Conservation (phyloP, 2,888 invertebrate genomes). For the Tenthredo scrophulariae region DNA sequence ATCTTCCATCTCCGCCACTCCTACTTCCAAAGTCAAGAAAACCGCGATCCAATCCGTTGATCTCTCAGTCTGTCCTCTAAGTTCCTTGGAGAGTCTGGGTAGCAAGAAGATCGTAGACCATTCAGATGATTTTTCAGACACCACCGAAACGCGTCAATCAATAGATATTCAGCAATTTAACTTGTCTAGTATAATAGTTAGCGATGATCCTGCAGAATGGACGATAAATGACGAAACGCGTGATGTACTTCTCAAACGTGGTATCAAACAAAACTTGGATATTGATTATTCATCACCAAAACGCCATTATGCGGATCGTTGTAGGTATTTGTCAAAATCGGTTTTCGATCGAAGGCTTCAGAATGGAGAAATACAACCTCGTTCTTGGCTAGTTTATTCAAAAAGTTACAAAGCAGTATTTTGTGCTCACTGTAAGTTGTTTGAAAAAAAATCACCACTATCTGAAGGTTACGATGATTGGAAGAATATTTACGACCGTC, state of each 20-base stretch:
- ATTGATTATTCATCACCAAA: background rate
- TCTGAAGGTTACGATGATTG: constrained; percentile 55
- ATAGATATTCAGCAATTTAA: background rate
- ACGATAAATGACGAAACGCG: background rate
- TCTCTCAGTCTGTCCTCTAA: background rate
- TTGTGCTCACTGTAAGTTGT: constrained; percentile 55
- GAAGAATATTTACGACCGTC: constrained; percentile 52
- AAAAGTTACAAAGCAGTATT: constrained; percentile 24
- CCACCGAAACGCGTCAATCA: background rate
- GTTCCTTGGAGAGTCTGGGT: background rate
- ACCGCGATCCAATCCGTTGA: background rate
- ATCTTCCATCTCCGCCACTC: background rate
- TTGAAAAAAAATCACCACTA: constrained; percentile 48
- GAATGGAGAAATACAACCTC: background rate
- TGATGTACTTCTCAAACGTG: background rate
- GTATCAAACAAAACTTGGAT: constrained; percentile 1
- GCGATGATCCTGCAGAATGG: constrained; percentile 21
- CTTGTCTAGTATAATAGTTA: background rate
- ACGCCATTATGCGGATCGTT: background rate
- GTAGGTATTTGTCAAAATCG: constrained; percentile 1
- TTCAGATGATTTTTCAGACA: background rate
- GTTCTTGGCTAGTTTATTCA: background rate
- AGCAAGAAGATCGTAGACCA: too few relatives aligned
- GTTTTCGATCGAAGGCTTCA: background rate
- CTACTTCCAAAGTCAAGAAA: background rate